phyloP scores from a whole-genome alignment of 2,888 invertebrate genomes.

The Sarcophaga variegata region DNA sequence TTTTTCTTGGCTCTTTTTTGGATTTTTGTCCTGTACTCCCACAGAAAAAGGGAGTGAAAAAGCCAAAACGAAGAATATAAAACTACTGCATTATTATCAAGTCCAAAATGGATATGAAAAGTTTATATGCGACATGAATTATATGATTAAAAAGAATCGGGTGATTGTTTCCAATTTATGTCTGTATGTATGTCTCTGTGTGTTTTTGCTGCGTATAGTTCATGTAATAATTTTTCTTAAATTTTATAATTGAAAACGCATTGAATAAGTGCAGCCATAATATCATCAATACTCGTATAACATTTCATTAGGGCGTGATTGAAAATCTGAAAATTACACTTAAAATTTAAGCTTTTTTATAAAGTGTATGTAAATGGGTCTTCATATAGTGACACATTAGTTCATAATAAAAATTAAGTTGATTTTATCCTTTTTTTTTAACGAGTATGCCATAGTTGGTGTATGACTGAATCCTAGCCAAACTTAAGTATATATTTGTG shows the following conservation, averaged over 20 bases:
- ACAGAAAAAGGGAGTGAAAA: constrained; percentile 25
- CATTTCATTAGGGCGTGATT: constrained; percentile 32
- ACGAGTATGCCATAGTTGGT: background rate
- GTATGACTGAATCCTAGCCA: background rate
- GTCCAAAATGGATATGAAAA: constrained; percentile 65
- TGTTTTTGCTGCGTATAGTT: constrained; percentile 19
- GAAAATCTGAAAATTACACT: constrained; percentile 34
- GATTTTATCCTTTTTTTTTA: constrained; percentile 28
- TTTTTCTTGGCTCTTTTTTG: constrained; percentile 30
- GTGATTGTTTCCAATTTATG: constrained; percentile 25
- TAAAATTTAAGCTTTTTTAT: background rate
- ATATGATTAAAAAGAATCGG: constrained; percentile 64
- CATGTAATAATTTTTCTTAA: constrained; percentile 24
- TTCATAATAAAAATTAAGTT: constrained; percentile 46
- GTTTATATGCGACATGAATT: constrained; percentile 66
- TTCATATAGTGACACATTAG: constrained; percentile 1
- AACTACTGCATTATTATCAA: constrained; percentile 69
- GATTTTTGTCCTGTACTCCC: constrained; percentile 14
- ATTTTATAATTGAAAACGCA: constrained; percentile 60
- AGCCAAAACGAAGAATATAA: constrained; percentile 14
- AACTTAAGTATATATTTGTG: background rate
- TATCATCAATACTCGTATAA: constrained; percentile 31
- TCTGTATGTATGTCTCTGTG: background rate
- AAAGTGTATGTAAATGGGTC: background rate
- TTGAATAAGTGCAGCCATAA: background rate